phyloP scores from a whole-genome alignment of 2,113 vertebrate species.

The Amia ocellicauda region DNA sequence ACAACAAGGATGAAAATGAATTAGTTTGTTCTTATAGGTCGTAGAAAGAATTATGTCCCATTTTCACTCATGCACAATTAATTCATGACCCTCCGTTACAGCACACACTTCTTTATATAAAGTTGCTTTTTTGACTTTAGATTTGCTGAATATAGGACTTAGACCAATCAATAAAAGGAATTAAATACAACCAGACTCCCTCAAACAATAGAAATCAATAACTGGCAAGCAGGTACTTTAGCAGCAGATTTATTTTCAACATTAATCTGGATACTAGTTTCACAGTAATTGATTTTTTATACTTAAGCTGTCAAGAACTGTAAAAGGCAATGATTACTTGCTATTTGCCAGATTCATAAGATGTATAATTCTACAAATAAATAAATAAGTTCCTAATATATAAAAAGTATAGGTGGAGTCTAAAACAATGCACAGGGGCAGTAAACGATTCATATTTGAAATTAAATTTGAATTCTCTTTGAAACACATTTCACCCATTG shows the following conservation, averaged over 20 bases:
- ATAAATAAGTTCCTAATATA: not conserved
- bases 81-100: constrained; percentile 35
- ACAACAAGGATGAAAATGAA: constrained; percentile 44
- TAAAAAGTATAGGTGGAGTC: no score
- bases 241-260: constrained; percentile 56
- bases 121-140: constrained; percentile 48
- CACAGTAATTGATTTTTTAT: constrained; percentile 58
- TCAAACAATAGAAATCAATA: constrained; percentile 62
- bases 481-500: no score
- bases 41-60: constrained; percentile 44
- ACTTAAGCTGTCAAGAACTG: constrained; percentile 57
- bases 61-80: constrained; percentile 45
- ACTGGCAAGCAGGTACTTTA: constrained; percentile 42
- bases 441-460: no score
- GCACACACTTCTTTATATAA: constrained; percentile 43
- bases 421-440: no score
- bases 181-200: constrained; percentile 55
- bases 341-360: constrained; percentile 53
- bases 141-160: constrained; percentile 45
- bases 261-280: constrained; percentile 55
- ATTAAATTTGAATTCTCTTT: no score
- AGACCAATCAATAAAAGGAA: constrained; percentile 54
- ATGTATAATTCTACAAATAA: not conserved
- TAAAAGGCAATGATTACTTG: constrained; percentile 59
- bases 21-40: not conserved